phyloP scores from a whole-genome alignment of 2,113 vertebrate species.

The Serilophus lunatus region DNA sequence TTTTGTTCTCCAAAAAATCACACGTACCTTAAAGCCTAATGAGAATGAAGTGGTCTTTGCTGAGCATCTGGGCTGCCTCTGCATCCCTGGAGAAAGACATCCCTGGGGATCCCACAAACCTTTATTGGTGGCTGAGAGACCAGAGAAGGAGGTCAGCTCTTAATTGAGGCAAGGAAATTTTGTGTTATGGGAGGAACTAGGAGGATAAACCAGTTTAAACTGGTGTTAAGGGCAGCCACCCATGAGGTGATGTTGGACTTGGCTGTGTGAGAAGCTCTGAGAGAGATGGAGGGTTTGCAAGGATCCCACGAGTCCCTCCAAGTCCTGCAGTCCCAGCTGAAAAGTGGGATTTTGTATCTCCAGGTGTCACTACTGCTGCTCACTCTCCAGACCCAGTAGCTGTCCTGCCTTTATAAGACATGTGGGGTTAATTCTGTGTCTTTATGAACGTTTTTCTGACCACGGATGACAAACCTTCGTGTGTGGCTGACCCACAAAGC shows the following conservation, averaged over 20 bases:
- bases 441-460: not conserved
- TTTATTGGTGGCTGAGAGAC: rapidly evolving
- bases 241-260: not conserved
- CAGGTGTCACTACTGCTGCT: not conserved
- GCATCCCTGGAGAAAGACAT: not conserved
- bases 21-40: rapidly evolving
- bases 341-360: not conserved
- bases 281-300: not conserved
- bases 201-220: not conserved
- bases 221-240: not conserved
- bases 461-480: not conserved
- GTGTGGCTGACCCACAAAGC: not conserved
- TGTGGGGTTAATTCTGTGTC: not conserved
- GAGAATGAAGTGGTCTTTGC: not conserved
- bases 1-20: not conserved
- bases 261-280: not conserved
- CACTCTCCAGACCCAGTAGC: not conserved
- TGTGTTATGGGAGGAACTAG: not conserved
- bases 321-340: not conserved
- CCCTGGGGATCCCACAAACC: not conserved
- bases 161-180: not conserved
- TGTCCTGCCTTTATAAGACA: not conserved
- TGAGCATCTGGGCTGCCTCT: not conserved
- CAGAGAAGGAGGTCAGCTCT: not conserved
- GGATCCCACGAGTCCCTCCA: not conserved